phyloP scores from a whole-genome alignment of 2,888 invertebrate species.

The Monopis laevigella region DNA sequence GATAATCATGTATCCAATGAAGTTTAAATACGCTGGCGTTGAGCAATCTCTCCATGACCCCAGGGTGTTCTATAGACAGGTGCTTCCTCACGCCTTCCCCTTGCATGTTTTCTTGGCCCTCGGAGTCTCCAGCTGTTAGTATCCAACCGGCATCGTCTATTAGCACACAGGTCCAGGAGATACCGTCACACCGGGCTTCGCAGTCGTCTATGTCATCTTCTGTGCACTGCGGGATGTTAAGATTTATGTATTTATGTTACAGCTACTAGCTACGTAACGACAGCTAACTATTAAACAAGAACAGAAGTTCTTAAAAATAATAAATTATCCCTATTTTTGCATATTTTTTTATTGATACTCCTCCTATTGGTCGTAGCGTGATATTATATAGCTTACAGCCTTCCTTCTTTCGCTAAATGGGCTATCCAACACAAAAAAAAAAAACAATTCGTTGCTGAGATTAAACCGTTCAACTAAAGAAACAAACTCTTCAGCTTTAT shows the following conservation, averaged over 20 bases:
- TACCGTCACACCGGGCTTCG: constrained; percentile 39
- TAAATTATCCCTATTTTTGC: no score
- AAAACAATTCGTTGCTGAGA: no score
- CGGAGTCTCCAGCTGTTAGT: constrained; percentile 31
- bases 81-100: constrained; percentile 36
- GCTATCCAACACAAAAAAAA: no score
- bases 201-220: constrained; percentile 36
- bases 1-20: constrained; percentile 54
- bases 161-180: constrained; percentile 46
- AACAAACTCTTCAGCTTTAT: no score
- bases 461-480: no score
- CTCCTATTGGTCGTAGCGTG: no score
- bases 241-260: neutral
- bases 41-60: constrained; percentile 42
- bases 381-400: no score
- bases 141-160: constrained; percentile 56
- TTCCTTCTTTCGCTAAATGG: no score
- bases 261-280: no score
- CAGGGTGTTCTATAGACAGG: constrained; percentile 37
- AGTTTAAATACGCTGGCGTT: constrained; percentile 39
- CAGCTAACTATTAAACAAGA: no score
- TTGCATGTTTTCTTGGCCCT: constrained; percentile 17
- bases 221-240: constrained; percentile 32
- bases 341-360: no score
- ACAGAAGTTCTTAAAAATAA: no score